A percentile compares a stretch with the other conserved stretches of the same genome.
Evolutionary conservation across 2,113 vertebrate genomes (phyloP).

Genomic region (Aptenodytes patagonicus): DNA sequence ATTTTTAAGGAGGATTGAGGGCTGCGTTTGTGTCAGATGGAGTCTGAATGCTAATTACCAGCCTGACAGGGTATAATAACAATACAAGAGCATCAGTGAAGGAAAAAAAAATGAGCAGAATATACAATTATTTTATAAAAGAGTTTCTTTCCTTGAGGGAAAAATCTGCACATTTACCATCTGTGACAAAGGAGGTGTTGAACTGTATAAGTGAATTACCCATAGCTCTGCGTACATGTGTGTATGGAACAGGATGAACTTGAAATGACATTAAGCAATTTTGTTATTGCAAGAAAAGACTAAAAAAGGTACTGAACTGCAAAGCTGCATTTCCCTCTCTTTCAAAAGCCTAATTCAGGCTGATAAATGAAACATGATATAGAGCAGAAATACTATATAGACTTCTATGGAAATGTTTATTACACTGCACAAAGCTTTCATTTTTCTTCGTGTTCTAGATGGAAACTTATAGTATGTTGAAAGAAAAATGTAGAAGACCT

Average conservation of each 20-base stretch:
- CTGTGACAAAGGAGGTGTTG: constrained; percentile 69
- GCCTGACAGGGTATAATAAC: constrained; percentile 68
- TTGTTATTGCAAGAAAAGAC: constrained; percentile 51
- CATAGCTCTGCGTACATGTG: constrained; percentile 29
- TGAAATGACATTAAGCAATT: constrained; percentile 73
- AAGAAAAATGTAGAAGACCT: not conserved
- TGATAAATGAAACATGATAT: constrained; percentile 57
- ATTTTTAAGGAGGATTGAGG: constrained; percentile 53
- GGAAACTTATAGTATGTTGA: not conserved
- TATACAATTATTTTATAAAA: constrained; percentile 75
- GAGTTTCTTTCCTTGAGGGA: constrained; percentile 66
- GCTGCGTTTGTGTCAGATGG: constrained; percentile 56
- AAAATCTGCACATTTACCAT: constrained; percentile 72
- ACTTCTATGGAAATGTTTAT: constrained; percentile 38
- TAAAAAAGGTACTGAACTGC: constrained; percentile 47
- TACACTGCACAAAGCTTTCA: constrained; percentile 28
- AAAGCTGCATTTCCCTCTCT: constrained; percentile 39
- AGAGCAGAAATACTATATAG: constrained; percentile 42
- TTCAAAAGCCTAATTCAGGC: constrained; percentile 43
- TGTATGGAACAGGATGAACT: constrained; percentile 65
- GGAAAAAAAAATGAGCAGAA: constrained; percentile 62
- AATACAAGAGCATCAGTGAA: constrained; percentile 62
- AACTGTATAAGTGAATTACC: constrained; percentile 64
- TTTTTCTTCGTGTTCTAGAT: constrained; percentile 24
- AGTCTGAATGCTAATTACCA: constrained; percentile 70